Evolutionary conservation across 2,888 invertebrate species (phyloP).

Genomic region (Ephialtes manifestator): DNA sequence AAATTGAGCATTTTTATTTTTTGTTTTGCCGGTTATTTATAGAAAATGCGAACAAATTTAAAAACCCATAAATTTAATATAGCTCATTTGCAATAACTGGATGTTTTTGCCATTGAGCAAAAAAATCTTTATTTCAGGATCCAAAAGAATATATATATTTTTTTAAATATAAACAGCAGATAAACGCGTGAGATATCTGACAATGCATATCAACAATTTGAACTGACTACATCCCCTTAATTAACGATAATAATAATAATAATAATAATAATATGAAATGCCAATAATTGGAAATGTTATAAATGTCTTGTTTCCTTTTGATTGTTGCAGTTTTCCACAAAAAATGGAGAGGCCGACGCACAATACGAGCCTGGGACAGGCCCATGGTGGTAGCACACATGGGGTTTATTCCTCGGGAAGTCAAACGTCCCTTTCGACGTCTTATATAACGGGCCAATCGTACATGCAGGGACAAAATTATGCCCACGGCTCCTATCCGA

Average conservation of each 20-base stretch:
- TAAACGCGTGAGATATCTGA: too few species aligned
- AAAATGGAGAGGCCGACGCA: slow-evolving; percentile 84
- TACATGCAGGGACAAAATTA: slow-evolving; percentile 85
- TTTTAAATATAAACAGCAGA: too few species aligned
- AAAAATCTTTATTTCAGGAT: too few species aligned
- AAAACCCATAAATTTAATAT: too few species aligned
- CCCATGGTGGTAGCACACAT: slow-evolving; percentile 80
- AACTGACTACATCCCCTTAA: background rate
- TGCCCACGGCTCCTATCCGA: slow-evolving; percentile 79
- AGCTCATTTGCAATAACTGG: too few species aligned
- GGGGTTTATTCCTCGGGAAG: slow-evolving; percentile 82
- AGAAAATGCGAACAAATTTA: too few species aligned
- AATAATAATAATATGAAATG: background rate
- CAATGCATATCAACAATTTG: too few species aligned
- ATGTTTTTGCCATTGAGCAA: too few species aligned
- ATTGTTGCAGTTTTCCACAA: slow-evolving; percentile 82
- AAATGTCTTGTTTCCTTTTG: background rate
- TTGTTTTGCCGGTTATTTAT: too few species aligned
- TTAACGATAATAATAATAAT: background rate
- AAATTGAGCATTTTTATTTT: too few species aligned
- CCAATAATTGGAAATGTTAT: background rate
- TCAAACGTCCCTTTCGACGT: slow-evolving; percentile 83
- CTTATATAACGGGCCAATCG: slow-evolving; percentile 84
- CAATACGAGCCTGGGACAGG: slow-evolving; percentile 79
- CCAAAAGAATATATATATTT: too few species aligned